These are phyloP conservation scores for Danionella cerebrum DNA, from an alignment of 2,113 vertebrate species.

Conservation along the genomic window DNA sequence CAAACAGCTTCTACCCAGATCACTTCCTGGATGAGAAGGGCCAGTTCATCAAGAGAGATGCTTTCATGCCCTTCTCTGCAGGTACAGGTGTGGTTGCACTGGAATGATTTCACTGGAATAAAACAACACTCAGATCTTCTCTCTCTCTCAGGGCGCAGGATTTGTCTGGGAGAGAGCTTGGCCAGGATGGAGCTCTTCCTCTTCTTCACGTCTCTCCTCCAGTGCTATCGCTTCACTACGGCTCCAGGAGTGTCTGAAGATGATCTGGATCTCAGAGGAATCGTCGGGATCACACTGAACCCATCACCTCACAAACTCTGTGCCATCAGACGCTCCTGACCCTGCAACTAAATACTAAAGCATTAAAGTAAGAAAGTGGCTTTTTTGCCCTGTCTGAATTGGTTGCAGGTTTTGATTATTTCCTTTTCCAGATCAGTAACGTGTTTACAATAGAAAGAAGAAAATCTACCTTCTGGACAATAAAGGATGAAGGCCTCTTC, in stretches of 20 bases:
- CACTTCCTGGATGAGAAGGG: constrained; percentile 60
- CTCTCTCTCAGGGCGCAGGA: constrained; percentile 54
- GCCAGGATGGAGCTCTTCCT: constrained; percentile 74
- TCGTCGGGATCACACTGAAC: constrained; percentile 32
- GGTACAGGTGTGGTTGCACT: constrained; percentile 37
- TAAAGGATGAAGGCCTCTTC: no score
- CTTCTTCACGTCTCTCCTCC: constrained; percentile 67
- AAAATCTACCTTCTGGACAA: no score
- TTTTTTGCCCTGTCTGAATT: no score
- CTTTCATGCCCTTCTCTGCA: constrained; percentile 64
- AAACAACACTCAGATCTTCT: background rate
- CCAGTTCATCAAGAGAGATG: constrained; percentile 51
- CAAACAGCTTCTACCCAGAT: constrained; percentile 54
- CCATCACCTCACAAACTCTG: constrained; percentile 48
- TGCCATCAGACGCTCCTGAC: constrained; percentile 34
- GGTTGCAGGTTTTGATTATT: no score
- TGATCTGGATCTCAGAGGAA: constrained; percentile 62
- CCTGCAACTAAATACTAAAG: background rate
- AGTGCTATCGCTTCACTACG: constrained; percentile 61
- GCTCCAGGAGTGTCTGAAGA: constrained; percentile 60
- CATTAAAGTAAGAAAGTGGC: no score
- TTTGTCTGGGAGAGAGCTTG: constrained; percentile 64
- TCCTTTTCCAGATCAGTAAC: no score
- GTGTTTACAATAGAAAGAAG: no score
- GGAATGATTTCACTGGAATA: background rate